Base-by-base conservation (phyloP, 2,888 invertebrate genomes). In the Callosobruchus maculatus region DNA sequence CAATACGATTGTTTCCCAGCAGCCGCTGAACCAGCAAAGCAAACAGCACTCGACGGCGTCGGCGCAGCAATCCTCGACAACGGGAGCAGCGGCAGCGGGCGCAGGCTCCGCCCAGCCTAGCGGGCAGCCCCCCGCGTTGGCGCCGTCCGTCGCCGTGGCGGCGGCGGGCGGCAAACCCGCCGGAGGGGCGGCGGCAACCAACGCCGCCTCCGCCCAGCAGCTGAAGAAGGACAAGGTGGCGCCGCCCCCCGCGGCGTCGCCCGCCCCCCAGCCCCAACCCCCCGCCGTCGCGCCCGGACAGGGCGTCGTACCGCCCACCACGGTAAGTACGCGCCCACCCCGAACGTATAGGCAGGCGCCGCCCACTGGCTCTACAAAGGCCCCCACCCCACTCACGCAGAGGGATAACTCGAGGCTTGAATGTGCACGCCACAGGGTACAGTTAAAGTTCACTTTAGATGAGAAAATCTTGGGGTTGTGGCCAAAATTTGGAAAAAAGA, bases 1-100 rank as follows among this genome's bases (percentile, higher is more conserved):
- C n/a, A n/a, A n/a, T n/a, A n/a, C n/a, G n/a, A n/a, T n/a, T n/a
- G n/a, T n/a, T n/a, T n/a, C 30, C 30, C 30, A 30, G 1, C 49
- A 49, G n/a, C 21, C 31, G 13, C 21, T 70, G 22, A 70, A 22
- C 66, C 21, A 66, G 18, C 26, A 67, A 21, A 70, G 69, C 49
- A 49, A 49, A 49, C 79, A 71, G 67, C 77, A 26, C 72, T 77
- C 67, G 74, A 74, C 72, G 75, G 74, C 67, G 75, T 74, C 71
- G 81, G 79, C 80, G 78, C 85, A 83, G 85, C 85, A 81, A 87
- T 72, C 49, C 78, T 70, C 78, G 75, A 73, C 74, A 73, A 21
- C 76, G 66, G 72, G 75, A 72, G 75, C 80, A 77, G 74, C 77
- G 75, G 70, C 72, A 26, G 68, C 78, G 18, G 74, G 77, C 9